Evolutionary conservation across 2,888 invertebrate genomes (phyloP), one percentile per base, ranked within the genome.

Genomic region (Boloria euphrosyne): DNA sequence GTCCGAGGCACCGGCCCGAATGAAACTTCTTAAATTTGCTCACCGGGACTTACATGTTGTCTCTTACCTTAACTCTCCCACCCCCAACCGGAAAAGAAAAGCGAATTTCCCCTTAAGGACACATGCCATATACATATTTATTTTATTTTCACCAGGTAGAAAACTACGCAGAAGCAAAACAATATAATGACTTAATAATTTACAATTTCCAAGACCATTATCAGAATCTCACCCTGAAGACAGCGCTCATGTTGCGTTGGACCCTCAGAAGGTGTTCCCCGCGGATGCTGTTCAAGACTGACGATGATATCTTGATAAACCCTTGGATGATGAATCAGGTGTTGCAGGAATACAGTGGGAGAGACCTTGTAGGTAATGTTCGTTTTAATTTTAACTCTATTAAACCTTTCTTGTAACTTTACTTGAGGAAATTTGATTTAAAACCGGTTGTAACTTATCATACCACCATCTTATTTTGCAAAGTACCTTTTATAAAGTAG

Each of bases 221-320:
- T 77, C 91, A 93, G 74, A 95, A 95, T 78, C 82, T 95, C 69
- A 95, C 95, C 0, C 87, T 95, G 73, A 95, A 95, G 85, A 94
- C 94, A 0, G 93, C 93, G 1, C 93, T 95, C 78, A 94, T 94
- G 76, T 82, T 95, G 76, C 92, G 93, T 75, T 95, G 95, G 95
- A 87, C 93, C 10, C 76, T 83, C 16, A 81, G 78, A 52, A 85
- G 91, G 53, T 95, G 95, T 75, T 85, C 92, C 0, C 79, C 87
- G 31, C 93, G 92, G 0, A 93, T 91, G 76, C 65, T 95, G 53
- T 80, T 94, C 44, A 95, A 95, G 81, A 93, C 93, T 13, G 94
- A 94, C 70, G 95, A 95, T 68, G 95, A 95, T 64, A 93, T 94
- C 74, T 82, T 94, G 65, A 88, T 95, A 18, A 94, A 95, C 75